phyloP scores from a whole-genome alignment of 2,113 vertebrate genomes.

The Alouatta palliata region DNA sequence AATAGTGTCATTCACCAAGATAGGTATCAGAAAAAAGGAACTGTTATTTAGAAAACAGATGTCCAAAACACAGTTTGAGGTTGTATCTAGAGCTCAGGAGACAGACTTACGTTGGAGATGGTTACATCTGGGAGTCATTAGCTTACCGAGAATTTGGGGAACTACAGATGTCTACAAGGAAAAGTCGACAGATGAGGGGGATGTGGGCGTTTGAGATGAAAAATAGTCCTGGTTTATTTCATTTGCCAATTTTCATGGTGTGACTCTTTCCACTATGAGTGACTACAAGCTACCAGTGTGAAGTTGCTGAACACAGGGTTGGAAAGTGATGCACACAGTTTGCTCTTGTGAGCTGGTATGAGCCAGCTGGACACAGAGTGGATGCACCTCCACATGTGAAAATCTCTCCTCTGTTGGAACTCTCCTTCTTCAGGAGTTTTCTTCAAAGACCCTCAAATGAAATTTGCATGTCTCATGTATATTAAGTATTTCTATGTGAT shows the following conservation, averaged over 20 bases:
- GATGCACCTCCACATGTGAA: background rate
- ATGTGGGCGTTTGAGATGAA: background rate
- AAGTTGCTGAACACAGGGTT: background rate
- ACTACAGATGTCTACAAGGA: background rate
- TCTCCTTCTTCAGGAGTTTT: background rate
- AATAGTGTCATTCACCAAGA: background rate
- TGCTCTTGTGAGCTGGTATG: background rate
- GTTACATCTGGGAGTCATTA: background rate
- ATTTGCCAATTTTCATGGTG: background rate
- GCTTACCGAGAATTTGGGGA: background rate
- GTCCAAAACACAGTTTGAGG: background rate
- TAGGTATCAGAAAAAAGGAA: background rate
- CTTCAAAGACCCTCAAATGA: background rate
- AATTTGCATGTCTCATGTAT: background rate
- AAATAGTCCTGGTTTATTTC: too few species aligned
- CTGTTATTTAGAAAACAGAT: background rate
- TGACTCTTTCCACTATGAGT: too few species aligned
- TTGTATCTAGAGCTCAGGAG: background rate
- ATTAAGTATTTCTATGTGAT: background rate
- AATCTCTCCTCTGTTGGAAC: background rate
- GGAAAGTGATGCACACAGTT: fast-evolving
- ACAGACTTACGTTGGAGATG: background rate
- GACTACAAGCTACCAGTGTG: background rate
- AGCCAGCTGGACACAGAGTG: background rate
- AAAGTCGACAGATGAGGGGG: too few species aligned